Evolutionary conservation across 2,888 invertebrate species (phyloP), one percentile per base, ranked within the genome.

Genomic region (Glomeris marginata): DNA sequence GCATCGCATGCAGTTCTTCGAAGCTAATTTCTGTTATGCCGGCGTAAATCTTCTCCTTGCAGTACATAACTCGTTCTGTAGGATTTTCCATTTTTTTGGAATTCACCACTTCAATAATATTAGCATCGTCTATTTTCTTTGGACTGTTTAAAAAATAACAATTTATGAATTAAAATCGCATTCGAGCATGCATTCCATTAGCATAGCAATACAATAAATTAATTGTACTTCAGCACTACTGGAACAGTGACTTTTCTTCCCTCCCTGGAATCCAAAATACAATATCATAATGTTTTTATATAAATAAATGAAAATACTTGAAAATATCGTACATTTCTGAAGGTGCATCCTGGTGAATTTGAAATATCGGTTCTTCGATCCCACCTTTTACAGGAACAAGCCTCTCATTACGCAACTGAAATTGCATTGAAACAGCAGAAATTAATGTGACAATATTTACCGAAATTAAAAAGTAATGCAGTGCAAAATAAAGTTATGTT

Each of bases 1-100:
- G 41, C 10, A 21, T 13, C 10, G 49, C 49, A 34, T 44, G 6
- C 36, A 49, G n/a, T 36, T 49, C 49, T 21, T 49, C 49, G 34
- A 49, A 49, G 16, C 44, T 42, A 5, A 44, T 36, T 6, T 49
- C 49, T 1, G 36, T 10, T 2, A 43, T 11, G 11, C 49, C 49
- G 3, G 42, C 18, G 20, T 18, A 43, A 1, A 49, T 20, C 11
- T 34, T 33, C 18, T 33, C 49, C 22, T 44, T 49, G 21, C 43
- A 36, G 20, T 34, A 43, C 49, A 43, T 43, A 8, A 21, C 15
- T 11, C 5, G 6, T 28, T 48, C 13, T 1, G n/a, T 13, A 10
- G 16, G 22, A 18, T 18, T 15, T 38, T 38, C 38, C 15, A 38
- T 6, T 38, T 15, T 16, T 38, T 16, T 38, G 2, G 3, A 3